Evolutionary conservation across 1,140 invertebrate species (phyloP), one percentile per base, ranked within the genome.

Genomic region (Drosophila azteca): DNA sequence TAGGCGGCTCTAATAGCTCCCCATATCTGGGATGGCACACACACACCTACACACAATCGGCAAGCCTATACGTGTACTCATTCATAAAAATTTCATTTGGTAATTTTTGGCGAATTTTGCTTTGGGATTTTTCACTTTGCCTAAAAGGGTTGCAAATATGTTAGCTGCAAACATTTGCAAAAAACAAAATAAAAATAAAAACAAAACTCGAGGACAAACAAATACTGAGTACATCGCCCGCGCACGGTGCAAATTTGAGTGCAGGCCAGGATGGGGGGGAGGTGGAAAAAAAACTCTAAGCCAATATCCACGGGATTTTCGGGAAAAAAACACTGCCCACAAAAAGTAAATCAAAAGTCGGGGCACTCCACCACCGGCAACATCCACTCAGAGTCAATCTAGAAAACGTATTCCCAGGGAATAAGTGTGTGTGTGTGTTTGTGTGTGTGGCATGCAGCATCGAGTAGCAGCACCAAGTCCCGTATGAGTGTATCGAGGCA

Each of bases 341-440:
- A 74, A 68, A 83, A 87, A 79, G 72, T 87, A 88, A 87, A 87
- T 87, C 83, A 87, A 88, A 76, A 60, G 61, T 35, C 55, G 67
- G 67, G 52, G 8, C 51, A 63, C 71, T 57, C 60, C 68, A 73
- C 67, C 62, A 73, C 67, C 62, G 45, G 60, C 45, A 46, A 66
- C 53, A 75, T 24, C 8, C 48, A 76, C 69, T 75, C 64, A 45
- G 66, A 85, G 64, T 41, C 71, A 41, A 59, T 39, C 49, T 35
- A 58, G 46, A 60, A 35, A 8, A 31, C 1, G 6, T 0, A 66
- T 61, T 69, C 50, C 24, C 35, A 13, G 35, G 35, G 35, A 13
- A 39, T 35, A 2, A 2, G 8, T 31, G 7, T 31, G 29, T 35
- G 9, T 35, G 9, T 35, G 8, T 31, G 7, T 31, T 7, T 35